A percentile compares a stretch with the other conserved stretches of the same genome.
Conservation (phyloP, 2,888 invertebrate species). For the Fabriciana adippe region DNA sequence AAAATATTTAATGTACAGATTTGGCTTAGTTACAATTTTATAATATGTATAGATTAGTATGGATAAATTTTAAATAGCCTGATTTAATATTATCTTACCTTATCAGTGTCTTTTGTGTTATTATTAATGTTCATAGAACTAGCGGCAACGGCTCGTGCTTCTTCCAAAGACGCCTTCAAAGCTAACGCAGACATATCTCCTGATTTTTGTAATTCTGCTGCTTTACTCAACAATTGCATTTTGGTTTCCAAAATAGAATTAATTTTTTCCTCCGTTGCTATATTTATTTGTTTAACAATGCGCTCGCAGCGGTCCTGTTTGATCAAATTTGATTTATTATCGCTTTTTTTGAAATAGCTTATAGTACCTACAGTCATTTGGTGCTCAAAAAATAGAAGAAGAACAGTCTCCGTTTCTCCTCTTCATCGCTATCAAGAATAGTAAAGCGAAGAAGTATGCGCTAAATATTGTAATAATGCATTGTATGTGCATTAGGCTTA, state of each 20-base stretch:
- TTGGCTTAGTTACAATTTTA: too few relatives aligned
- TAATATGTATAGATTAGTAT: too few relatives aligned
- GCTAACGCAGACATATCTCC: constrained; percentile 72
- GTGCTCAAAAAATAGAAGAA: too few relatives aligned
- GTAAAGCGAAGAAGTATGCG: too few relatives aligned
- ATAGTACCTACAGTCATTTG: not conserved
- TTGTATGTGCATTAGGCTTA: too few relatives aligned
- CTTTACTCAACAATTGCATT: constrained; percentile 66
- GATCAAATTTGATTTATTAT: too few relatives aligned
- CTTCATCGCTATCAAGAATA: too few relatives aligned
- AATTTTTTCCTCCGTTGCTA: constrained; percentile 79
- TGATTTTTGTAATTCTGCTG: constrained; percentile 64
- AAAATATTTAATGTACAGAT: too few relatives aligned
- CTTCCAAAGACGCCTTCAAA: constrained; percentile 70
- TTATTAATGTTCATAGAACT: constrained; percentile 57
- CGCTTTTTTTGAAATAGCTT: not conserved
- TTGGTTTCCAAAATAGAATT: constrained; percentile 71
- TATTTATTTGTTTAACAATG: constrained; percentile 76
- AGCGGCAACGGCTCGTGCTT: constrained; percentile 69
- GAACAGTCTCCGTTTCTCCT: too few relatives aligned
- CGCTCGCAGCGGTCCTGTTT: constrained; percentile 77
- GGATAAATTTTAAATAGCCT: not conserved
- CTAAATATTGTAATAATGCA: too few relatives aligned
- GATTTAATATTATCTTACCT: constrained; percentile 55
- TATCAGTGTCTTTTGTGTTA: constrained; percentile 65